Evolutionary conservation across 2,113 vertebrate species (phyloP).

Genomic region (Trachemys scripta): DNA sequence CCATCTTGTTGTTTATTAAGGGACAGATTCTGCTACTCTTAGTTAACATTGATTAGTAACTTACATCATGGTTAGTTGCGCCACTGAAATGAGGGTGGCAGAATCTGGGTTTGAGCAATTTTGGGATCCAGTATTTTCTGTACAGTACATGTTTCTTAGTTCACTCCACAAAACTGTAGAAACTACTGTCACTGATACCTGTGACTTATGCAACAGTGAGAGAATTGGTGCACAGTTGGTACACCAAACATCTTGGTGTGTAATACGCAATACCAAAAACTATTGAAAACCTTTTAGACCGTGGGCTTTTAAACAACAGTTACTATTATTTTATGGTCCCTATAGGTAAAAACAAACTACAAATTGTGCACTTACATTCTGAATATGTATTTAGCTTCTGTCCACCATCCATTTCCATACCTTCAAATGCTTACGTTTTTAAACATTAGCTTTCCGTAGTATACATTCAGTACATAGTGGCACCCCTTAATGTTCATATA

Average conservation of each 20-base stretch:
- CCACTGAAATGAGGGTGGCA: background rate
- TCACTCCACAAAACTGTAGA: background rate
- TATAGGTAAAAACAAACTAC: background rate
- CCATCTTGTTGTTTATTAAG: background rate
- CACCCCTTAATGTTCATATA: background rate
- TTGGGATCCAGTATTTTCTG: background rate
- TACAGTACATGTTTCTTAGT: background rate
- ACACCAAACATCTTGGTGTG: background rate
- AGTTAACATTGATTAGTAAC: background rate
- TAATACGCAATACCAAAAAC: background rate
- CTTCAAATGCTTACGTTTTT: background rate
- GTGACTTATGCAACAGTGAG: rapidly evolving
- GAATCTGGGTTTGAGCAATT: background rate
- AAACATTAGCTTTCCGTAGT: background rate
- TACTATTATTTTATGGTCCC: background rate
- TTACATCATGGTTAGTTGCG: background rate
- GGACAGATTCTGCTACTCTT: background rate
- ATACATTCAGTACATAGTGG: background rate
- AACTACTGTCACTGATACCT: rapidly evolving
- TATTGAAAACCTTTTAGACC: background rate
- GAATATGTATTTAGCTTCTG: rapidly evolving
- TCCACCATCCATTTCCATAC: background rate
- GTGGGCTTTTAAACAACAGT: background rate
- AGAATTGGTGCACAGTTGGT: rapidly evolving
- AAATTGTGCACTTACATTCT: background rate